phyloP scores from a whole-genome alignment of 2,888 invertebrate species.

The Stenichneumon culpator region DNA sequence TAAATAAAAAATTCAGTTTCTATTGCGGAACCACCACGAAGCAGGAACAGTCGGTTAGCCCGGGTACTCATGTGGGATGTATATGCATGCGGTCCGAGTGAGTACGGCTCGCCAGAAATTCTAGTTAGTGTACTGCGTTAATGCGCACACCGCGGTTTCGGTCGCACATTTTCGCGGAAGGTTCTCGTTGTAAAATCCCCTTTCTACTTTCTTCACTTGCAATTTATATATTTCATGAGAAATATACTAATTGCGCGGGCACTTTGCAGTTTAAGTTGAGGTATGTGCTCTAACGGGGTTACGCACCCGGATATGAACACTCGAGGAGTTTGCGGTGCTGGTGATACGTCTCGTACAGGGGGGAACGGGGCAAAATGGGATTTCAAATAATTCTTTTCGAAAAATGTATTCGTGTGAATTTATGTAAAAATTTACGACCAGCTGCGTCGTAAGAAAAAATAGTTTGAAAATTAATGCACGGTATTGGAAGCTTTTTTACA shows the following conservation, averaged over 20 bases:
- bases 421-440: no score
- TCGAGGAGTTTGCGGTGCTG: background rate
- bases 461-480: no score
- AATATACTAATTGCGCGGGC: background rate
- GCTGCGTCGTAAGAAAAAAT: no score
- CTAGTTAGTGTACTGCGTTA: background rate
- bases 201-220: background rate
- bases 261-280: background rate
- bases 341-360: background rate
- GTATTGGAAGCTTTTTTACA: no score
- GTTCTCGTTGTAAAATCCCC: background rate
- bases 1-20: constrained; percentile 10
- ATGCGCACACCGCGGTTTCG: constrained; percentile 5
- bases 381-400: no score
- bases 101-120: background rate
- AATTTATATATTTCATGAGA: background rate
- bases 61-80: constrained; percentile 1
- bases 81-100: constrained; percentile 6
- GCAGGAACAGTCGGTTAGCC: background rate
- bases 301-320: background rate
- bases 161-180: background rate
- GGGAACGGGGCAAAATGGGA: no score
- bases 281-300: background rate
- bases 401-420: no score
- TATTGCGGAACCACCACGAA: background rate